Conservation (phyloP, 2,797 vertebrate species). For the Pristis pectinata region DNA sequence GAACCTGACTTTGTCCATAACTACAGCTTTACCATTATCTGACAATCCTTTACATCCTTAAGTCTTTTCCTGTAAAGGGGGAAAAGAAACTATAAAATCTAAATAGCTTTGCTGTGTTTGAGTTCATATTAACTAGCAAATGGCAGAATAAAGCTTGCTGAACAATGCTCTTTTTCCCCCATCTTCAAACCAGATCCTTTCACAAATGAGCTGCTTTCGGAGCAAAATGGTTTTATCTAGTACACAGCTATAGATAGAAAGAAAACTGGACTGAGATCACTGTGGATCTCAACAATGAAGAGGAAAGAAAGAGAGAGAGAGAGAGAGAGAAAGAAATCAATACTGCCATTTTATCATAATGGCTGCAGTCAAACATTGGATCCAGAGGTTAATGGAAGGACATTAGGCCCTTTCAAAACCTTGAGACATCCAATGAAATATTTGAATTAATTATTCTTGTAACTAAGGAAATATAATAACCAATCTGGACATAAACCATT, state of each 20-base stretch:
- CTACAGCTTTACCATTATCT: neutral
- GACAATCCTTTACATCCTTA: neutral
- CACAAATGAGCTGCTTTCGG: neutral
- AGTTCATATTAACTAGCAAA: neutral
- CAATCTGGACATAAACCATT: neutral
- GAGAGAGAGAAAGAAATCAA: neutral
- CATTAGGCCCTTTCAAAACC: neutral
- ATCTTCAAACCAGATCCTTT: neutral
- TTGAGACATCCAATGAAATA: neutral
- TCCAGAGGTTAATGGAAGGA: neutral
- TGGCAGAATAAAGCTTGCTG: neutral
- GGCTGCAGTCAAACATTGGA: neutral
- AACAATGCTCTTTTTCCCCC: neutral
- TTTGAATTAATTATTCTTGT: neutral
- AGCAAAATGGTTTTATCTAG: neutral
- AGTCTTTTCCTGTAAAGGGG: neutral
- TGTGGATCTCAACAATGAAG: neutral
- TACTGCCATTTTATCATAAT: neutral
- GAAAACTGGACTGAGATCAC: neutral
- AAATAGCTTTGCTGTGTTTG: neutral
- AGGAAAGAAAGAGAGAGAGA: neutral
- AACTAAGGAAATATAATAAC: neutral
- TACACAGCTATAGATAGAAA: neutral
- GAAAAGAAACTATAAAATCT: neutral
- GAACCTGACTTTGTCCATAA: no score